Evolutionary conservation across 2,797 vertebrate species (phyloP), one percentile per base, ranked within the genome.

Genomic region (Parauchenoglanis punctatus): DNA sequence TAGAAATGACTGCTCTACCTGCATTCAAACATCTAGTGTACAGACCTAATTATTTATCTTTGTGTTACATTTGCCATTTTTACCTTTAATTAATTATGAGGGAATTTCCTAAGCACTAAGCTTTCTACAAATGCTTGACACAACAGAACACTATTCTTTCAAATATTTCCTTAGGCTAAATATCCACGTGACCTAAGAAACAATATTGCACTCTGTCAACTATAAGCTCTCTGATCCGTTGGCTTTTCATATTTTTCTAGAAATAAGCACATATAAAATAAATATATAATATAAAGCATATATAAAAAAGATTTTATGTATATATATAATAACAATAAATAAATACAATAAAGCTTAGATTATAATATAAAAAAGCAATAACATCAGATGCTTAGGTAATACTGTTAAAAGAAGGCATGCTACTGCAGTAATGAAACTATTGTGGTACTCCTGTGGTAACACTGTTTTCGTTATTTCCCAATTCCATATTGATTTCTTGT

Each of bases 401-500:
- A 49, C 25, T n/a, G 40, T 54, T 2, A 52, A 49, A 52, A 52
- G 25, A 17, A 54, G 7, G 7, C 4, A 58, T 52, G 1, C 2
- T 31, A 35, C 4, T 59, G 31, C 54, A 40, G 10, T 40, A 58
- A 80, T 40, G 10, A 58, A 35, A 80, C 35, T n/a, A 0, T 8
- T 78, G 11, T 70, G 61, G 18, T 59, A 17, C 31, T 12, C 8
- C 2, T 46, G 15, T 73, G n/a, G 23, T 54, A 18, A 17, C 8
- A 13, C 3, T 59, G 7, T 49, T 49, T 85, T 80, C 25, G 18
- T 63, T 80, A 61, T 81, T 84, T 67, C 52, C 23, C n/a, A 81
- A 81, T 80, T 78, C 54, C n/a, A 56, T 56, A 81, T 88, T 44
- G 67, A 85, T 88, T 88, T 56, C 44, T 81, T 85, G 17, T 81